Evolutionary conservation across 35 echinoderm and acorn worm genomes (phyloP).

Genomic region (Strongylocentrotus purpuratus): DNA sequence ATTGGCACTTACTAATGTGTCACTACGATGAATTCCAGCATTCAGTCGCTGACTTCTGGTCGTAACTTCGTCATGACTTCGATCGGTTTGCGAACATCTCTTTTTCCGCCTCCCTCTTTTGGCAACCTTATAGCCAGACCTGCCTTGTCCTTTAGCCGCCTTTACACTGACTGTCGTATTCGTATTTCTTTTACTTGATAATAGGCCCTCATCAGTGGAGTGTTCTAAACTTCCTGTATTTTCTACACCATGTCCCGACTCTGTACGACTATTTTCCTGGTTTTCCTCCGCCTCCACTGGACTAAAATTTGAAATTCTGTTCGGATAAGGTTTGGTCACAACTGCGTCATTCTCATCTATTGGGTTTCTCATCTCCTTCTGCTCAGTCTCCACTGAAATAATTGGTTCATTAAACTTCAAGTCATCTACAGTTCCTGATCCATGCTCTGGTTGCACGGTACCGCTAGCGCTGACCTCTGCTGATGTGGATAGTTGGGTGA

Average conservation of each 20-base stretch:
- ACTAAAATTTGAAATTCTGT: background rate
- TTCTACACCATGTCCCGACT: background rate
- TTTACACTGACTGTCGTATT: background rate
- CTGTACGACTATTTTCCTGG: background rate
- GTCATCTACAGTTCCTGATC: background rate
- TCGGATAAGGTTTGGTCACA: background rate
- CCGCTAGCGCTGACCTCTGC: background rate
- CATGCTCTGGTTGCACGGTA: background rate
- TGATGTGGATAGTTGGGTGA: background rate
- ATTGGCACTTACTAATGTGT: background rate
- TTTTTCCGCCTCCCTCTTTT: background rate
- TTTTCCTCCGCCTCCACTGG: background rate
- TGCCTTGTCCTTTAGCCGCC: background rate
- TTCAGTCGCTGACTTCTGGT: conserved; percentile 14
- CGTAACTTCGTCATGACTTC: background rate
- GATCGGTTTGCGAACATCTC: background rate
- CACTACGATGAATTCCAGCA: conserved; percentile 22
- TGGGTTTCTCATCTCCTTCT: background rate
- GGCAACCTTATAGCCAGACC: background rate
- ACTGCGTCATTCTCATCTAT: background rate
- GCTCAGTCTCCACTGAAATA: background rate
- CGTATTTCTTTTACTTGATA: background rate
- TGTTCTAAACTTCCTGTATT: background rate
- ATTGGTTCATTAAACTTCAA: background rate
- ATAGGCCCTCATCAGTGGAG: background rate